Base-by-base conservation (phyloP, 2,797 vertebrate species). In the Poecilia wingei region DNA sequence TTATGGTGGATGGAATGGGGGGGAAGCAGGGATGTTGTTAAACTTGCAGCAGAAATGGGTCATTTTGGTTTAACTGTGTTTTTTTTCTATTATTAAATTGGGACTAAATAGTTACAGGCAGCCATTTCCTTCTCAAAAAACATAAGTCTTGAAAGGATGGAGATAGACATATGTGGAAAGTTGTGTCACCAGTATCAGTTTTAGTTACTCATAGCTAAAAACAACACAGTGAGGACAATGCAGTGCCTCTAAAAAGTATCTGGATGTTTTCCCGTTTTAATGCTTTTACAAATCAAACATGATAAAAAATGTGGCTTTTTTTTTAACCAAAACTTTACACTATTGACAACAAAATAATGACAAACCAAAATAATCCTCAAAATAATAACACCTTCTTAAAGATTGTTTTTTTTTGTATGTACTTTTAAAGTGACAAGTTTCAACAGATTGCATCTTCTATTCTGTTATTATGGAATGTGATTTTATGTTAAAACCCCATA, bases 141-240 rank as follows among this genome's bases (percentile, higher is more conserved):
- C 25, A 31, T 71, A 55, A 71, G 55, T 72, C 39, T 55, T 51
- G 20, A 49, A 46, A 2, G 25, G 47, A 79, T 73, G 22, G 33
- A 57, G 68, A 47, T 49, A 76, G 20, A 18, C 68, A 79, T 43
- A n/a, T 61, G 25, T 72, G 20, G 46, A 85, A 79, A 84, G 68
- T 57, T 43, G 53, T 57, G 53, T 77, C 55, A 77, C 53, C 18
- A 46, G 14, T 39, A 79, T 83, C 74, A 81, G 82, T 75, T 75
- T 36, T 71, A 78, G 81, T 85, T 84, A 55, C 74, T 57, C 6
- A n/a, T 14, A 41, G 39, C 64, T 83, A 90, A 75, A 84, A 77
- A 61, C 0, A 39, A 22, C 6, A 51, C 7, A 51, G 49, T 51
- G 20, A 51, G 6, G 45, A 81, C 61, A 28, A 55, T 55, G 25